Base-by-base conservation (phyloP, 2,113 vertebrate genomes). In the Vanacampus margaritifer region DNA sequence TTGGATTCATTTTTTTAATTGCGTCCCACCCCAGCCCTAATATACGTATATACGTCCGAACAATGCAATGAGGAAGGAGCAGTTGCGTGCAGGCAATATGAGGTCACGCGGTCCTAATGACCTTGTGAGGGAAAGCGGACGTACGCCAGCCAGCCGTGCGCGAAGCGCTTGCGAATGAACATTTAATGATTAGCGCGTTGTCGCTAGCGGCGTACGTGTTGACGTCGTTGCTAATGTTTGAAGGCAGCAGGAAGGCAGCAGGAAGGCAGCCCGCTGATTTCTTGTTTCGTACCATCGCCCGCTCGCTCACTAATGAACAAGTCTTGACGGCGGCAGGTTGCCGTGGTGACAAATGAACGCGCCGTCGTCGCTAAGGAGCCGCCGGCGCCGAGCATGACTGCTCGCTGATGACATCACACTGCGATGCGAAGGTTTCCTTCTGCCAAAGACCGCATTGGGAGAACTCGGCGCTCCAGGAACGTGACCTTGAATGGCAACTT, bases 311-410 rank as follows among this genome's bases (percentile, higher is more conserved):
- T 62, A 43, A 45, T 62, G 60, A 43, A 43, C n/a, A 17, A 26
- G 60, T 26, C 37, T 78, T 81, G 79, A 41, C 19, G 11, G 58
- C 24, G 35, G 71, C n/a, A 21, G 17, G 80, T 84, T 68, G 72
- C 74, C 8, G 0, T 46, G 68, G 82, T 1, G 26, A 79, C 81
- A 72, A 57, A 78, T 79, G 73, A 81, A 48, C 54, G 0, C 63
- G 19, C 50, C 26, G 28, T 57, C 16, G 43, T 75, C 35, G 23
- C 72, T 35, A 65, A 35, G 73, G 72, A 71, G 68, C 67, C 1
- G 19, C 57, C 53, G 74, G 74, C 65, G 81, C 14, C 69, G 59
- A 50, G 17, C 70, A 64, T 57, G 72, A 67, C 64, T 62, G 72
- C 65, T 23, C 35, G 2, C 54, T 26, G 69, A 66, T 77, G 82